Conservation (phyloP, 2,888 invertebrate genomes). For the Anoncus sp. region DNA sequence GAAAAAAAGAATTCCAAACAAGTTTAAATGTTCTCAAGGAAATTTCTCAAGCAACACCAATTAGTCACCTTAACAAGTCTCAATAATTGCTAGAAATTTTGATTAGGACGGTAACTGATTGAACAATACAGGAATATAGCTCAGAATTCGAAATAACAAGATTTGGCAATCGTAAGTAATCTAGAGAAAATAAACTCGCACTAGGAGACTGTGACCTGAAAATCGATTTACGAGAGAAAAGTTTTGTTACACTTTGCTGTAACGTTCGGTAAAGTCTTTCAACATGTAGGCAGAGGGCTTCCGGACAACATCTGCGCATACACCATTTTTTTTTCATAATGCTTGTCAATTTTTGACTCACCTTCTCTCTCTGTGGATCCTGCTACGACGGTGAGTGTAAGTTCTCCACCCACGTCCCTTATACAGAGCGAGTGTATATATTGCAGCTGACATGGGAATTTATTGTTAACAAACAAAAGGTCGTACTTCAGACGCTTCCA, state of each 20-base stretch:
- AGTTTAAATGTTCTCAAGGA: no score
- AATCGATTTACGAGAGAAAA: no score
- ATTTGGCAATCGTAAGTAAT: no score
- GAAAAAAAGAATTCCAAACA: no score
- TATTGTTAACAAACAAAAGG: not conserved
- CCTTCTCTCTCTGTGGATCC: not conserved
- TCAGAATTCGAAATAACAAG: no score
- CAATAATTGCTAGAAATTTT: no score
- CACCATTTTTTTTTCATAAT: not conserved
- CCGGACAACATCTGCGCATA: not conserved
- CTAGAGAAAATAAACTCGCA: no score
- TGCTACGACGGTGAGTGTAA: not conserved
- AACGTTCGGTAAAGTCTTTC: not conserved
- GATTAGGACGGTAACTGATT: no score
- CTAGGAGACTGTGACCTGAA: no score
- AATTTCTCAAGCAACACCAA: no score
- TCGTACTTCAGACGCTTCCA: not conserved
- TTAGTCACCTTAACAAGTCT: no score
- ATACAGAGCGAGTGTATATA: not conserved
- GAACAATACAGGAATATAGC: no score
- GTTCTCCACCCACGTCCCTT: not conserved
- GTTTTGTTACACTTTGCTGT: not conserved
- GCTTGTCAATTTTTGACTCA: not conserved
- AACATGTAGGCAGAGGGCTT: not conserved
- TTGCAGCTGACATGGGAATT: not conserved